A percentile compares a stretch with the other conserved stretches of the same genome.
These are phyloP conservation scores for Psococerastis gibbosa DNA, from an alignment of 2,888 invertebrate genomes.

Conservation along the genomic window DNA sequence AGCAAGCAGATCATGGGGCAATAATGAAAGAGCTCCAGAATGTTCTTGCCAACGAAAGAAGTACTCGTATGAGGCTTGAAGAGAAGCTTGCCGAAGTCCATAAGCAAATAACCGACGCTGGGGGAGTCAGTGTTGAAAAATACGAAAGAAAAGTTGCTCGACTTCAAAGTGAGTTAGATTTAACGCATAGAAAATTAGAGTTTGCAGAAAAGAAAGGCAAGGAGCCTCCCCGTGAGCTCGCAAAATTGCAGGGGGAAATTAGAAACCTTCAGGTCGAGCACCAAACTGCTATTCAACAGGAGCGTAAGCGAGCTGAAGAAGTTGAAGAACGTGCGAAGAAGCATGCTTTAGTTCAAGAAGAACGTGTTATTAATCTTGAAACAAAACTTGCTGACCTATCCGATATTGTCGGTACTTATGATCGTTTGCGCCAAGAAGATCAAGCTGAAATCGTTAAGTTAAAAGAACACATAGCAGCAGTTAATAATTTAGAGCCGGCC, in stretches of 20 bases:
- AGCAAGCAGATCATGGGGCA: slow-evolving; percentile 53
- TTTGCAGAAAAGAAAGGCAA: slow-evolving; percentile 10
- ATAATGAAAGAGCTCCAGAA: slow-evolving; percentile 64
- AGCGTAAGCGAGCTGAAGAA: slow-evolving; percentile 48
- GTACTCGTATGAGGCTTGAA: slow-evolving; percentile 53
- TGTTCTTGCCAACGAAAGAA: slow-evolving; percentile 52
- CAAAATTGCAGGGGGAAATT: slow-evolving; percentile 53
- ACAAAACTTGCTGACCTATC: slow-evolving; percentile 59
- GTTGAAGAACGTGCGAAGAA: slow-evolving; percentile 52
- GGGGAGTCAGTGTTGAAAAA: slow-evolving; percentile 17
- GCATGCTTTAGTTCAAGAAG: slow-evolving; percentile 50
- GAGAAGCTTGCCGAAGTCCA: slow-evolving; percentile 35
- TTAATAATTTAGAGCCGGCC: too few species aligned
- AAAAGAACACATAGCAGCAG: slow-evolving; percentile 23
- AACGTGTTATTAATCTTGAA: slow-evolving; percentile 56
- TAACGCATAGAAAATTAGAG: slow-evolving; percentile 39
- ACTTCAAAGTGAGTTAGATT: slow-evolving; percentile 43
- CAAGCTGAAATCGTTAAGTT: slow-evolving; percentile 50
- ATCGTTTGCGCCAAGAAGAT: slow-evolving; percentile 49
- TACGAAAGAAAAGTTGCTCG: slow-evolving; percentile 23
- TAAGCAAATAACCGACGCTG: slow-evolving; percentile 24
- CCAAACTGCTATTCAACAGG: slow-evolving; percentile 43
- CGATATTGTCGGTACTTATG: slow-evolving; percentile 56
- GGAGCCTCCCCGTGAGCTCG: slow-evolving; percentile 39
- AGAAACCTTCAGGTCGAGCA: slow-evolving; percentile 53